phyloP scores from a whole-genome alignment of 1,140 invertebrate species.

The Brachionus calyciflorus region DNA sequence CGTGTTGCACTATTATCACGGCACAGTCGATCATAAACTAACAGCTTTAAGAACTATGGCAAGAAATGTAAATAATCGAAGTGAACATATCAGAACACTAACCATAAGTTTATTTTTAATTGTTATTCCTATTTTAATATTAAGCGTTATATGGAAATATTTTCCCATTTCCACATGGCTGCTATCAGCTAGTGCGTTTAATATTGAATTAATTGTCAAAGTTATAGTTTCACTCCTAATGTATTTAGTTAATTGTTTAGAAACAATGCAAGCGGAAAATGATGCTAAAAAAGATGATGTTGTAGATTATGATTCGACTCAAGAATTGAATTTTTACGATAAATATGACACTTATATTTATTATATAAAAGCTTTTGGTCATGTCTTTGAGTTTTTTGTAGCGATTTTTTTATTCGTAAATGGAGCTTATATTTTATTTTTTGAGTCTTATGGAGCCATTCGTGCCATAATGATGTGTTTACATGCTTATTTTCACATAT shows the following conservation, averaged over 20 bases:
- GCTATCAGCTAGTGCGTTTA: slow-evolving; percentile 57
- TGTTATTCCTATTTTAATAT: slow-evolving; percentile 50
- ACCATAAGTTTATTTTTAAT: neutral
- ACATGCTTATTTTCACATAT: slow-evolving; percentile 96
- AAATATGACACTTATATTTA: slow-evolving; percentile 81
- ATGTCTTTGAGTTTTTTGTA: slow-evolving; percentile 59
- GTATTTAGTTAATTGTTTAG: slow-evolving; percentile 75
- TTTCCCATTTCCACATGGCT: slow-evolving; percentile 57
- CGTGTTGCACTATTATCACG: slow-evolving; percentile 72
- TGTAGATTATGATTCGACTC: too few species aligned
- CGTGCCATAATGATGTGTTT: slow-evolving; percentile 76
- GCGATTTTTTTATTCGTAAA: slow-evolving; percentile 61
- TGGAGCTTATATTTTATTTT: slow-evolving; percentile 60
- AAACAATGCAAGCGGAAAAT: slow-evolving; percentile 77
- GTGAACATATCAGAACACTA: neutral
- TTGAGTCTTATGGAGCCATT: slow-evolving; percentile 59
- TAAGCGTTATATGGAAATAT: slow-evolving; percentile 50
- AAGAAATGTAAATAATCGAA: neutral
- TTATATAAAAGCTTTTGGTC: slow-evolving; percentile 77
- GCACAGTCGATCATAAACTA: slow-evolving; percentile 8
- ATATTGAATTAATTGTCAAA: slow-evolving; percentile 58
- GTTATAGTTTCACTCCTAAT: slow-evolving; percentile 63
- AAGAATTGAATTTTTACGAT: slow-evolving; percentile 82
- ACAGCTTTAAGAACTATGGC: neutral
- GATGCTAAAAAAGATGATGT: slow-evolving; percentile 53